Percentiles rank a stretch among this genome's conserved stretches.
Evolutionary conservation across 1,140 invertebrate species (phyloP).

Genomic region (Branchinecta lindahli): DNA sequence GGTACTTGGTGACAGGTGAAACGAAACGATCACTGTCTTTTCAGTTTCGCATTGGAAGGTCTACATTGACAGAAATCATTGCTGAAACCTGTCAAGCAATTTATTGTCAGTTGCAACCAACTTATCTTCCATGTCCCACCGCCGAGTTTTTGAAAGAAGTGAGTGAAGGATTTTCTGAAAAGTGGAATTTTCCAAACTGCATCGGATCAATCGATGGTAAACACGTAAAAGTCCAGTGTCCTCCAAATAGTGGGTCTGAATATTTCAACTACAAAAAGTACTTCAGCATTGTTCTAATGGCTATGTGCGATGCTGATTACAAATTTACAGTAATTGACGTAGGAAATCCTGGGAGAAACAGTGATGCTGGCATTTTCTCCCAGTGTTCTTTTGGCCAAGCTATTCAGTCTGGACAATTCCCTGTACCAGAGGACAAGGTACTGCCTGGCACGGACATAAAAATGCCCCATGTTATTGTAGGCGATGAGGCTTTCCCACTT

Average conservation of each 20-base stretch:
- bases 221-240: slow-evolving; percentile 22
- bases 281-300: slow-evolving; percentile 21
- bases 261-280: slow-evolving; percentile 23
- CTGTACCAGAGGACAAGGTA: background rate
- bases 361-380: slow-evolving; percentile 12
- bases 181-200: slow-evolving; percentile 26
- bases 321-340: slow-evolving; percentile 22
- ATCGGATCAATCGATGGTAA: slow-evolving; percentile 25
- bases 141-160: slow-evolving; percentile 22
- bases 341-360: slow-evolving; percentile 16
- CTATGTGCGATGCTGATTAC: slow-evolving; percentile 22
- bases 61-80: slow-evolving; percentile 11
- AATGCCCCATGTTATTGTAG: slow-evolving; percentile 28
- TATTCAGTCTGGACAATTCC: background rate
- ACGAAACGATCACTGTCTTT: slow-evolving; percentile 14
- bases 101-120: slow-evolving; percentile 17
- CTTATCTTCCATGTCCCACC: slow-evolving; percentile 22
- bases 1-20: slow-evolving; percentile 19
- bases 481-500: slow-evolving; percentile 30
- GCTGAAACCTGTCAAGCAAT: slow-evolving; percentile 12
- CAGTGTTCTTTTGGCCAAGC: background rate
- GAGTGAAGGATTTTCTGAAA: slow-evolving; percentile 21
- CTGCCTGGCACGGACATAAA: background rate
- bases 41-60: slow-evolving; percentile 12
- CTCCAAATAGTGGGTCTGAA: slow-evolving; percentile 16